Base-by-base conservation (phyloP, 2,888 invertebrate species). In the Clusia tigrina region DNA sequence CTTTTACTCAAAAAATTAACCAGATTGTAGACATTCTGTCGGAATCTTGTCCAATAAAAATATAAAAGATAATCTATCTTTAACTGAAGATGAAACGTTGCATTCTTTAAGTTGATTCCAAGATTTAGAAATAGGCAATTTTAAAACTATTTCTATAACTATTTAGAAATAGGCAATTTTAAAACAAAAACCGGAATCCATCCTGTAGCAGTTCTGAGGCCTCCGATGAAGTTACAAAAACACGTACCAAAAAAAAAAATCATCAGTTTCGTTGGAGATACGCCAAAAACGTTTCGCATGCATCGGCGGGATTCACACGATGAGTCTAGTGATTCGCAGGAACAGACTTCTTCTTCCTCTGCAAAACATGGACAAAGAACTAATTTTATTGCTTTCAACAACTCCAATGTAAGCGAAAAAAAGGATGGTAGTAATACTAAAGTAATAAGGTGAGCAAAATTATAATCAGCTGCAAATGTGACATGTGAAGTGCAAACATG, bases 161-260 rank as follows among this genome's bases (percentile, higher is more conserved):
- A 46, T 56, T 69, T n/a, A n/a, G n/a, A 82, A 82, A 69, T 81
- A 81, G 70, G 76, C 81, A 20, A 80, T 81, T 63, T 67, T 81
- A 32, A 81, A 89, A 90, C 71, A 91, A 91, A 79, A 88, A 88
- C 12, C 85, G 91, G 42, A 91, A 91, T n/a, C 93, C 94, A 5
- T 95, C 95, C 58, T 96, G 96, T 79, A 95, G 95, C 73, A 96
- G 95, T 58, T 96, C 96, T 0, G 96, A 97, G 82, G 93, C 96
- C 5, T 95, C 95, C 64, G 96, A 96, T 81, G 90, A 90, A 73
- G 93, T 93, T 78, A 92, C 92, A 58, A 94, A 94, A 63, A 76
- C 78, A 78, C 88, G 89, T 51, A 88, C 92, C 67, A 94, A 94
- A 80, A 93, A 94, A 79, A 87, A 93, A 59, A 90, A 91, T 15